phyloP scores from a whole-genome alignment of 92 coral and sea anemone genomes.

The Muricea muricata region DNA sequence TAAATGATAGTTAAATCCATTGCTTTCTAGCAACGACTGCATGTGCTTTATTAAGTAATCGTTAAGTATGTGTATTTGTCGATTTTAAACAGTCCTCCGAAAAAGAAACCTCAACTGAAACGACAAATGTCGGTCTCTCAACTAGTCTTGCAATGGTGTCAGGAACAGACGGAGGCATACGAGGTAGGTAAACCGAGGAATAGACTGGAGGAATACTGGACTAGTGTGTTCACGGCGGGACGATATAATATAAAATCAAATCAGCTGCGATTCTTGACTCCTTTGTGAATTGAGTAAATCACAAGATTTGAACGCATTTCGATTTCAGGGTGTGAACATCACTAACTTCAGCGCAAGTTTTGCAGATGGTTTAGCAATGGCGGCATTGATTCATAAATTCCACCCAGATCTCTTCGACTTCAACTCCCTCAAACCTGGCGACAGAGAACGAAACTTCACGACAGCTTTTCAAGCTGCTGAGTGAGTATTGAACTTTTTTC shows the following conservation, averaged over 20 bases:
- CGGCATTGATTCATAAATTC: slow-evolving; percentile 95
- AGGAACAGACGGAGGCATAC: slow-evolving; percentile 89
- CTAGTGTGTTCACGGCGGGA: not conserved
- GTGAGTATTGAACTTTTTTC: slow-evolving; percentile 59
- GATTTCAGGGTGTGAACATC: slow-evolving; percentile 85
- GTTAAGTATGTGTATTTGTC: not conserved
- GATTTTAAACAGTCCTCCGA: slow-evolving; percentile 71
- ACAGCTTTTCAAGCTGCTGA: slow-evolving; percentile 89
- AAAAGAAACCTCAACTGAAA: slow-evolving; percentile 93
- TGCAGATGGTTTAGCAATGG: slow-evolving; percentile 89
- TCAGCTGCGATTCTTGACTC: too few species aligned
- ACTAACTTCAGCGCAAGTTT: slow-evolving; percentile 98
- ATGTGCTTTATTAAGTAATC: not conserved
- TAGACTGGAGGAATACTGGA: too few species aligned
- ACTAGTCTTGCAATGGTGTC: slow-evolving; percentile 92
- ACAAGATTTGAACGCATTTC: not conserved
- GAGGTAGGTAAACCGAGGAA: too few species aligned
- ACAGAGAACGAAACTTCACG: slow-evolving; percentile 83
- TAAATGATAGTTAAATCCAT: not conserved
- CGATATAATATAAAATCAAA: too few species aligned
- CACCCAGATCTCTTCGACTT: slow-evolving; percentile 95
- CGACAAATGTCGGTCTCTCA: slow-evolving; percentile 99
- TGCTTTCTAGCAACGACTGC: not conserved
- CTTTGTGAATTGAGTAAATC: too few species aligned
- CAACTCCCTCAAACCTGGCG: slow-evolving; percentile 80